Evolutionary conservation across 1,140 invertebrate species (phyloP).

Genomic region (Aphis craccivora): DNA sequence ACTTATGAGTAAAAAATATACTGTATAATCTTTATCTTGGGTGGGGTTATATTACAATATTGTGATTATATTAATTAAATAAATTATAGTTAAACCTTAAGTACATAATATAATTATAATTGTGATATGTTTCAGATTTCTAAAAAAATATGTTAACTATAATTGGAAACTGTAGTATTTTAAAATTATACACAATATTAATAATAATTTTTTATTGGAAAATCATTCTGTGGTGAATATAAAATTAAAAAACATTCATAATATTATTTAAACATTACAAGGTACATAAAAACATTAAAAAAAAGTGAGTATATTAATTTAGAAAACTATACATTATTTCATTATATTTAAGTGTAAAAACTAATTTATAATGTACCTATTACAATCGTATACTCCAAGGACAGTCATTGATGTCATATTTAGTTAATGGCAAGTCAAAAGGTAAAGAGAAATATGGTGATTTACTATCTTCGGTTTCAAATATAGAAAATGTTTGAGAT

Average conservation of each 20-base stretch:
- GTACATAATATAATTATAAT: too few relatives aligned
- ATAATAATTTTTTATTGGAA: not conserved
- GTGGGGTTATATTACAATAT: too few relatives aligned
- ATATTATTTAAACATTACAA: not conserved
- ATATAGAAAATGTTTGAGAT: conserved; percentile 64
- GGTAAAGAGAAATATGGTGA: conserved; percentile 73
- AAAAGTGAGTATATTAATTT: not conserved
- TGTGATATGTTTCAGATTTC: too few relatives aligned
- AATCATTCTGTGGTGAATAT: not conserved
- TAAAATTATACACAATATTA: not conserved
- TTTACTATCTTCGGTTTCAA: conserved; percentile 63
- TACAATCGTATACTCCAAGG: conserved; percentile 60
- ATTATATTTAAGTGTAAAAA: not conserved
- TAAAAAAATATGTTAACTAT: not conserved
- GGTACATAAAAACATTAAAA: not conserved
- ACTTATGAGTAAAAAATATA: too few relatives aligned
- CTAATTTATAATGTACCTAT: not conserved
- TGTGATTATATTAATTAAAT: too few relatives aligned
- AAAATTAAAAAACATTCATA: not conserved
- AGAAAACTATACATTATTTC: not conserved
- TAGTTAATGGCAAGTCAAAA: conserved; percentile 78
- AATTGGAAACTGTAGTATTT: not conserved
- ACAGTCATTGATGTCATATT: conserved; percentile 70
- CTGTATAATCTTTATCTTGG: too few relatives aligned
- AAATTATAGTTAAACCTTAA: too few relatives aligned